phyloP scores from a whole-genome alignment of 2,888 invertebrate species.

The Mythimna lalbum region DNA sequence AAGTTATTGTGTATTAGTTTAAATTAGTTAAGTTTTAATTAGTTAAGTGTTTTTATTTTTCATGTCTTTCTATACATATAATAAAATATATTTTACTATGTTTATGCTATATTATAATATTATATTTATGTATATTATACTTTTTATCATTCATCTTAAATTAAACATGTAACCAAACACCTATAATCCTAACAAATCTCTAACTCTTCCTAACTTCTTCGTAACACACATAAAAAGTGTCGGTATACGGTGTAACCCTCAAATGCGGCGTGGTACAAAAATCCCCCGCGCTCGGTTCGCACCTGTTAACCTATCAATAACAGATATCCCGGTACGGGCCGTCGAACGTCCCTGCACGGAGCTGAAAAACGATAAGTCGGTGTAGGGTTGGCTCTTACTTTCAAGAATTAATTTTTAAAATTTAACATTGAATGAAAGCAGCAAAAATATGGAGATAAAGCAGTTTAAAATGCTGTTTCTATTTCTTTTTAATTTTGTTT shows the following conservation, averaged over 20 bases:
- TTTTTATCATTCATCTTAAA: too few relatives aligned
- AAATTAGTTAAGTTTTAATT: too few relatives aligned
- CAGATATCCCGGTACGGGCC: conserved; percentile 73
- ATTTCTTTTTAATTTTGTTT: too few relatives aligned
- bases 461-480: too few relatives aligned
- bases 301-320: conserved; percentile 78
- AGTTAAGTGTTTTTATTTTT: too few relatives aligned
- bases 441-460: background rate
- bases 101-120: too few relatives aligned
- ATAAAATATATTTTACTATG: too few relatives aligned
- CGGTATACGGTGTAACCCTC: conserved; percentile 46
- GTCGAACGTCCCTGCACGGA: conserved; percentile 67
- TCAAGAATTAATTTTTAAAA: background rate
- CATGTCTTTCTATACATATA: too few relatives aligned
- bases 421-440: background rate
- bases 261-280: conserved; percentile 57
- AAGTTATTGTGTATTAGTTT: too few relatives aligned
- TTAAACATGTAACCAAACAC: background rate
- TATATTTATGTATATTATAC: too few relatives aligned
- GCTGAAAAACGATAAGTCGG: conserved; percentile 84
- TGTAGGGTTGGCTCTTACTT: conserved; percentile 70
- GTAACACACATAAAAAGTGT: conserved; percentile 45
- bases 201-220: conserved; percentile 21
- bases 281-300: conserved; percentile 62
- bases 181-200: conserved; percentile 14